Base-by-base conservation (phyloP, 2,888 invertebrate genomes). In the Plebejus argus region DNA sequence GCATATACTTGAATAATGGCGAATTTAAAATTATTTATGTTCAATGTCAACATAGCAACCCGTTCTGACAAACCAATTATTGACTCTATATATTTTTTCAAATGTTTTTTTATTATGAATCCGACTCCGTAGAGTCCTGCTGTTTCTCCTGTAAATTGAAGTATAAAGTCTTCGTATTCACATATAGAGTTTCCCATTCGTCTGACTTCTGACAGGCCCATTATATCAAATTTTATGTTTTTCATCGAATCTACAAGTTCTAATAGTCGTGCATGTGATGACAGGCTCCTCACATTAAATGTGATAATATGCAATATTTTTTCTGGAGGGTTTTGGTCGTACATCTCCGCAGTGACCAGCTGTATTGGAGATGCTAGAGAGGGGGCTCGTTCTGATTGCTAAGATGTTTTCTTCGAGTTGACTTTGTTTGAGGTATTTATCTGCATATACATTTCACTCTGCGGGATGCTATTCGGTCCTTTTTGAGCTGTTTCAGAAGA, bases 181-280 rank as follows among this genome's bases (percentile, higher is more conserved):
- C 39, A 35, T 20, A 72, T 49, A 18, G 15, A 8, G 49, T 72
- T 72, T 33, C 72, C 72, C 7, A 45, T 35, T 49, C 39, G 35
- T 45, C 49, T 49, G 18, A 72, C 23, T 72, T 72, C 72, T 2
- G 72, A 72, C 39, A 72, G 45, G 6, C 72, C 72, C 35, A 72
- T 18, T 18, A 72, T 72, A 72, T 72, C 45, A n/a, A 35, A 45
- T 10, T 72, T 72, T 45, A 72, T 18, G 15, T 72, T 72, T 39
- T 72, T 72, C 15, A 45, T 18, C 2, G 20, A 49, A 15, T 72
- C 72, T 45, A 45, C 0, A 33, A 70, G 10, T 70, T 70, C 28
- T 5, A 70, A 12, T 28, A 28, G 33, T 8, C 28, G 28, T 10
- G 28, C 7, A 28, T 70, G 33, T 6, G 70, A 28, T 7, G 70